Evolutionary conservation across 1,140 invertebrate species (phyloP).

Genomic region (Bemisia tabaci): DNA sequence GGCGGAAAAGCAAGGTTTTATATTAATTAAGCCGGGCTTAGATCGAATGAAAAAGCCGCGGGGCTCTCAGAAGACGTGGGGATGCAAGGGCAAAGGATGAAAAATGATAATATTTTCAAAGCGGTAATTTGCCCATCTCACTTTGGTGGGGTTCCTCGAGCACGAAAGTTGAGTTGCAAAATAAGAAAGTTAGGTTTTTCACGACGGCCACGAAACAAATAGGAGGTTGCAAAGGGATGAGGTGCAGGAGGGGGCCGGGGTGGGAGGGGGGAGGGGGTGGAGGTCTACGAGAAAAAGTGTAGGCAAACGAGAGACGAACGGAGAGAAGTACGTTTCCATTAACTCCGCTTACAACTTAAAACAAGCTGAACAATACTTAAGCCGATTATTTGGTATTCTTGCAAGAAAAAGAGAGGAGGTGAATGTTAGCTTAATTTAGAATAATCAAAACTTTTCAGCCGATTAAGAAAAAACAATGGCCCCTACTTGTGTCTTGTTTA

Average conservation of each 20-base stretch:
- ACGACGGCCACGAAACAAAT: background rate
- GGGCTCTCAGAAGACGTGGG: background rate
- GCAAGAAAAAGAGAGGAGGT: background rate
- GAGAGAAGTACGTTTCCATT: background rate
- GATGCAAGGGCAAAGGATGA: background rate
- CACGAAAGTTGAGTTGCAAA: background rate
- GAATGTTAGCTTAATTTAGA: background rate
- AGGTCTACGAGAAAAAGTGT: slow-evolving; percentile 13
- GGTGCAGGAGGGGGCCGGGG: slow-evolving; percentile 11
- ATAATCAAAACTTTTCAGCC: background rate
- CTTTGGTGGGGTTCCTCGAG: too few species aligned
- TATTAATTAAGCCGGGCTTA: background rate
- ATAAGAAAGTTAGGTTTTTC: background rate
- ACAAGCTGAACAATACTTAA: background rate
- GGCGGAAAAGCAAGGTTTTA: background rate
- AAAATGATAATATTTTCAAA: background rate
- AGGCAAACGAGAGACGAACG: slow-evolving; percentile 1
- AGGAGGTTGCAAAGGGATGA: too few species aligned
- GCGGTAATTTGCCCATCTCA: background rate
- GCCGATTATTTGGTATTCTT: background rate
- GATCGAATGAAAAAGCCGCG: background rate
- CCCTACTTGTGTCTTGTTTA: background rate
- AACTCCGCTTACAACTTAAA: slow-evolving; percentile 4
- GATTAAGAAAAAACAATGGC: background rate
- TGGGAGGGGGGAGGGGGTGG: slow-evolving; percentile 15